Evolutionary conservation across 2,888 invertebrate species (phyloP).

Genomic region (Ommatoiulus sabulosus): DNA sequence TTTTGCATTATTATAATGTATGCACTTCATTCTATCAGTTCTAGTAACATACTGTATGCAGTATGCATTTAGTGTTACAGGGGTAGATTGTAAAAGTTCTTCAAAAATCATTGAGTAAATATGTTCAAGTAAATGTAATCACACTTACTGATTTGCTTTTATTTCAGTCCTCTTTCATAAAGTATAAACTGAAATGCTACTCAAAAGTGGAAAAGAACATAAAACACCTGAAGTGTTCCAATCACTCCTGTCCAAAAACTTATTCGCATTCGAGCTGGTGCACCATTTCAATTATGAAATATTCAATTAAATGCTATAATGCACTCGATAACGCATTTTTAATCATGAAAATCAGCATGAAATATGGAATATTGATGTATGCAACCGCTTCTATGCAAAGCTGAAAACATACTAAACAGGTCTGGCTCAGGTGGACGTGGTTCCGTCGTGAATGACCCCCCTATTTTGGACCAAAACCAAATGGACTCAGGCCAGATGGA

Average conservation of each 20-base stretch:
- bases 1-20: too few relatives aligned
- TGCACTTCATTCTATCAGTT: too few relatives aligned
- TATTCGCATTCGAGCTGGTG: conserved; percentile 1
- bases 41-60: too few relatives aligned
- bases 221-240: neutral
- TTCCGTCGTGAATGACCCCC: too few relatives aligned
- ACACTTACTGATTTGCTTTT: conserved; percentile 1
- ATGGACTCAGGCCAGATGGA: too few relatives aligned
- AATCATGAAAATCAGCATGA: neutral
- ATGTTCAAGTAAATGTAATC: neutral
- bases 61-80: too few relatives aligned
- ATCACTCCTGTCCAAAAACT: neutral
- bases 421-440: too few relatives aligned
- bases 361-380: neutral
- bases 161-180: conserved; percentile 1
- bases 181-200: neutral
- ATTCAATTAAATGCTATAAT: conserved; percentile 2
- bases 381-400: too few relatives aligned
- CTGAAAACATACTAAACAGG: too few relatives aligned
- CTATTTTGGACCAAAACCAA: too few relatives aligned
- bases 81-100: too few relatives aligned
- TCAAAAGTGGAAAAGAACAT: conserved; percentile 9
- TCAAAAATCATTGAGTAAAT: too few relatives aligned
- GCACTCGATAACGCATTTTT: neutral
- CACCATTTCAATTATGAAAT: neutral